A percentile compares a stretch with the other conserved stretches of the same genome.
Evolutionary conservation across 1,140 invertebrate species (phyloP).

Genomic region (Zaprionus gabonicus): DNA sequence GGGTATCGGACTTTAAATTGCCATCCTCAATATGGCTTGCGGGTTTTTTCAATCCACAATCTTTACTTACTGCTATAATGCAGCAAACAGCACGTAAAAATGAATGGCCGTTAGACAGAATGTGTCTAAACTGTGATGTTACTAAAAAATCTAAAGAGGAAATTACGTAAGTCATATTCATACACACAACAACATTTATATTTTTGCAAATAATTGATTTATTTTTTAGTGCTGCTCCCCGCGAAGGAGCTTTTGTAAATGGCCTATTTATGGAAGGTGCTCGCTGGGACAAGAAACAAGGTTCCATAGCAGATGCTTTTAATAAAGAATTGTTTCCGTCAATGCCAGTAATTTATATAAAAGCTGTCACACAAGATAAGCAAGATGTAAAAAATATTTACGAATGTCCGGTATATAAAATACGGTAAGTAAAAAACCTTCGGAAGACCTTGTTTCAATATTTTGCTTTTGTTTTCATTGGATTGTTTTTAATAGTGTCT

Average conservation of each 20-base stretch:
- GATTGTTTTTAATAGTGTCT: too few species aligned
- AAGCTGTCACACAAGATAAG: conserved; percentile 94
- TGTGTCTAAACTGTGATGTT: conserved; percentile 97
- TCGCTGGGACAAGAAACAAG: conserved; percentile 92
- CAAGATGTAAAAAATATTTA: conserved; percentile 94
- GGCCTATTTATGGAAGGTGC: conserved; percentile 97
- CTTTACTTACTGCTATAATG: conserved; percentile 98
- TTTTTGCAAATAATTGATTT: background rate
- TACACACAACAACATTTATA: background rate
- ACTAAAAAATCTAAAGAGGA: conserved; percentile 96
- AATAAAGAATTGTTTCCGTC: conserved; percentile 95
- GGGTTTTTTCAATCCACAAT: conserved; percentile 98
- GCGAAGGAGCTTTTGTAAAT: conserved; percentile 96
- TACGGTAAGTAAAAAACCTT: conserved; percentile 85
- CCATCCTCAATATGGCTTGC: conserved; percentile 95
- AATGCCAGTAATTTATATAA: conserved; percentile 97
- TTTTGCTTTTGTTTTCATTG: too few species aligned
- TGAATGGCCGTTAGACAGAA: conserved; percentile 97
- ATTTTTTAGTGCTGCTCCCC: conserved; percentile 88
- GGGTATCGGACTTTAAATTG: conserved; percentile 91
- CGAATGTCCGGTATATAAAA: conserved; percentile 97
- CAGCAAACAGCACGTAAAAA: conserved; percentile 97
- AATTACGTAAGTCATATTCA: conserved; percentile 87
- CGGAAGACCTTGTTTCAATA: too few species aligned
- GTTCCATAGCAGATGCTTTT: conserved; percentile 92